Base-by-base conservation (phyloP, 2,797 vertebrate species). In the Sandelia bainsii region DNA sequence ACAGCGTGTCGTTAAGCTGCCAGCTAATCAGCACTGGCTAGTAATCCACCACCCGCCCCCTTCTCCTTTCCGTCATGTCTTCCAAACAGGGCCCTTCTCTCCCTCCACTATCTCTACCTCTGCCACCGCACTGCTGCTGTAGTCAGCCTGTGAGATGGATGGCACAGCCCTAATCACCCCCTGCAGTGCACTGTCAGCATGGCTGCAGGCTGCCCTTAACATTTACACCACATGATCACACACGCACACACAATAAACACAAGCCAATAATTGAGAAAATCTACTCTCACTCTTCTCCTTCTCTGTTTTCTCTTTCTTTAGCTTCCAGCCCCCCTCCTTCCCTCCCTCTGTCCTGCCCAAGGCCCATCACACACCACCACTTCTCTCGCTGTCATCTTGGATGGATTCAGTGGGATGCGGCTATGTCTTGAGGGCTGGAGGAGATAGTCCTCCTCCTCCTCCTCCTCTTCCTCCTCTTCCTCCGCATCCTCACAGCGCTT, bases 1-100 rank as follows among this genome's bases (percentile, higher is more conserved):
- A 79, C 87, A 91, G 91, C 86, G 49, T 89, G 90, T 89, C 68
- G 83, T 90, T 89, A 92, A 91, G 89, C 90, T 84, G 82, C 84
- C 85, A 89, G 88, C 89, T 91, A 91, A 93, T 93, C 92, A 91
- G 86, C 27, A 64, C 67, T 83, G 88, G 63, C 79, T 75, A 62
- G 82, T 92, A 91, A 92, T 84, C 85, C 80, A 50, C 65, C 73
- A n/a, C 19, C 45, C 17, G 1, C 62, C 73, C 57, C 40, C 37
- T 29, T n/a, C 46, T 23, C 34, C 23, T 63, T 75, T 83, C 76
- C 51, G 0, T 75, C 64, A 48, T 58, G 63, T 87, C 84, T 75
- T 79, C 81, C 82, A 69, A 73, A 65, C 69, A 52, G 75, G 53
- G 77, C 84, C 58, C 17, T 39, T 68, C 58, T 57, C 78, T 77